Conservation (phyloP, 1,140 invertebrate species). For the Plodia interpunctella region DNA sequence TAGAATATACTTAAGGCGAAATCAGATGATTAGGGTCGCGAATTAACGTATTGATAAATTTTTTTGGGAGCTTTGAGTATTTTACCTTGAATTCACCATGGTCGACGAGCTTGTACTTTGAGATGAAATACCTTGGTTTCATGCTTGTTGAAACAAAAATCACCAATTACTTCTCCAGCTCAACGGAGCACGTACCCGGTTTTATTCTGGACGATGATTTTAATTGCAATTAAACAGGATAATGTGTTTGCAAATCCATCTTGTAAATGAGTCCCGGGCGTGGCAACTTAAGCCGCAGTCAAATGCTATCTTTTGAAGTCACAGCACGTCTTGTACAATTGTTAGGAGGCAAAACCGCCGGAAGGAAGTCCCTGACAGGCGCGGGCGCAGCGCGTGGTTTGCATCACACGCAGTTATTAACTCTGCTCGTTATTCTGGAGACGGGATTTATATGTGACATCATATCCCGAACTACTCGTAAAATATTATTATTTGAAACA, state of each 20-base stretch:
- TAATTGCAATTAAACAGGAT: no score
- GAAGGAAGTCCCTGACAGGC: conserved; percentile 39
- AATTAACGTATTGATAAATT: no score
- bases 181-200: no score
- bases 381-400: conserved; percentile 18
- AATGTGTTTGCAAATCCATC: neutral
- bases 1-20: no score
- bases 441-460: neutral
- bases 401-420: conserved; percentile 18
- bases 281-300: neutral
- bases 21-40: no score
- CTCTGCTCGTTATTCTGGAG: neutral
- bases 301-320: conserved; percentile 27
- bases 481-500: neutral
- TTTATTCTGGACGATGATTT: no score
- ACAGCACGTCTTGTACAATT: conserved; percentile 38
- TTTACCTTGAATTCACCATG: no score
- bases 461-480: neutral
- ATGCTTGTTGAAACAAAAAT: no score
- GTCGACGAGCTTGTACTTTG: no score
- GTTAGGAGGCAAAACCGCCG: conserved; percentile 42
- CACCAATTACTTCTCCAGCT: no score
- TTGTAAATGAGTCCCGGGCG: neutral
- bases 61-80: no score
- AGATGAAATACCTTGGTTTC: no score